Evolutionary conservation across 2,113 vertebrate genomes (phyloP), one percentile per base, ranked within the genome.

Genomic region (Megaceryle maxima): DNA sequence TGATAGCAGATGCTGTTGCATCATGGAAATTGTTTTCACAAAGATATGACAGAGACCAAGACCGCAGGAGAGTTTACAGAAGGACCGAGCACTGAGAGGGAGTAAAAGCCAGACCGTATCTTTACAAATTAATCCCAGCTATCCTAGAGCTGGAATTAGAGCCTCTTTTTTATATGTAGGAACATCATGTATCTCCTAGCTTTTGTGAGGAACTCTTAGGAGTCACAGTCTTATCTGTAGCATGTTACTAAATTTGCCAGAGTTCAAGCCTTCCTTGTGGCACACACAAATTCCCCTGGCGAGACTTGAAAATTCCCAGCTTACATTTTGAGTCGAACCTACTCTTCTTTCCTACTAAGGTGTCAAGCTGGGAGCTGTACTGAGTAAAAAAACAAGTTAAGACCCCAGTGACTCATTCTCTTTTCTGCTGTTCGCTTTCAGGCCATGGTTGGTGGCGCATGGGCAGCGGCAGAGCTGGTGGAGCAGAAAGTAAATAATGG

Each of bases 361-460:
- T 70, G 48, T 48, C 64, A 44, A 41, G 13, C 60, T 77, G 22
- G 55, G 87, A 67, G 64, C 60, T 78, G 51, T 6, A 10, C 0
- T 16, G 51, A 67, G 55, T 25, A 24, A 70, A 60, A 28, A 78
- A 41, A 44, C 0, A 7, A 53, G 41, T 17, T 77, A 21, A 69
- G 53, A 62, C 5, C 16, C 13, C 39, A 10, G 35, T 11, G 56
- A 67, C 62, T 14, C 3, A 3, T 18, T 48, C 13, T 62, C 35
- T 73, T 13, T 0, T 17, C 16, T 56, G 24, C 48, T 1, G 1
- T 26, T 82, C 0, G 0, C n/a, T 51, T 46, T 64, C 63, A 37
- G 48, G 29, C 53, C 0, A 0, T 0, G 2, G 21, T 43, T 7
- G 3, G 39, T 56, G 50, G 53, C 46, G 24, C 39, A 0, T 1